These are phyloP conservation scores for Furcifer pardalis DNA, from an alignment of 2,797 vertebrate species.

Conservation along the genomic window DNA sequence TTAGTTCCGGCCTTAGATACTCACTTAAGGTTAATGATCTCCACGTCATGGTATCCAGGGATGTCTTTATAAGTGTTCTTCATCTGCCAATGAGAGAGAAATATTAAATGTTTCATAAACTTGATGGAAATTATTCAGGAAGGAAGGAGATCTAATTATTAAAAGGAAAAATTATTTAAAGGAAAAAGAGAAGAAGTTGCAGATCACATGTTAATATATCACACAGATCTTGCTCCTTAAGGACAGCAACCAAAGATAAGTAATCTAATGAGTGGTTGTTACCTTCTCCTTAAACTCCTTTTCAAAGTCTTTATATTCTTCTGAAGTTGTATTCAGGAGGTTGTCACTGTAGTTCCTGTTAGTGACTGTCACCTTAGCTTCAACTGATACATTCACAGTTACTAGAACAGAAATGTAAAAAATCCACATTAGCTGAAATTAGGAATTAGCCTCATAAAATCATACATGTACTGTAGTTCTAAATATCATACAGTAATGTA, in stretches of 20 bases:
- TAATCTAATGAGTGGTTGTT: background rate
- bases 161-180: no score
- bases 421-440: background rate
- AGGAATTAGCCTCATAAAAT: background rate
- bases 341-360: background rate
- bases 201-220: background rate
- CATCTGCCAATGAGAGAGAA: background rate
- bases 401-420: background rate
- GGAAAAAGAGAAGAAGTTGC: background rate
- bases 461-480: no score
- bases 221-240: background rate
- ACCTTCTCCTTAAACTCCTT: background rate
- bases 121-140: background rate
- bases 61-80: fast-evolving
- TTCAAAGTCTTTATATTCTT: background rate
- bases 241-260: background rate
- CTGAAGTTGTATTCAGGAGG: background rate
- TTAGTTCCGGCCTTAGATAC: no score
- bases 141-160: background rate
- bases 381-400: background rate
- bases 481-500: background rate
- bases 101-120: no score
- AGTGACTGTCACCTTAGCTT: background rate
- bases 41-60: background rate
- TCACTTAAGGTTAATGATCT: background rate